Base-by-base conservation (phyloP, 2,888 invertebrate species). In the Mamestra brassicae region DNA sequence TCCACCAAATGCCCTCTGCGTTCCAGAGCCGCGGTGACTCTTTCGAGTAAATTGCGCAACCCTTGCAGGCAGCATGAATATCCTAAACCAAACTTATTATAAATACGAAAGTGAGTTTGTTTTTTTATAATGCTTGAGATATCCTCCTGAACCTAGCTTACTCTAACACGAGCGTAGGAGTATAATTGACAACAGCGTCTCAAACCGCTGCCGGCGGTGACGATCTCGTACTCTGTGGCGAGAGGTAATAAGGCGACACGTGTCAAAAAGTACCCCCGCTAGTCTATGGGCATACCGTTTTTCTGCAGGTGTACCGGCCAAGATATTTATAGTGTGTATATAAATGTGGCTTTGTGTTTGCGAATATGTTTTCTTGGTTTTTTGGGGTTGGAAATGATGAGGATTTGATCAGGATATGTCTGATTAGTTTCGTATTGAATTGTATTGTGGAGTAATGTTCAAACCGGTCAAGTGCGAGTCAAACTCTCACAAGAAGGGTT, bases 241-340 rank as follows among this genome's bases (percentile, higher is more conserved):
- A 7, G 45, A 70, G 81, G 88, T 89, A 89, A 90, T 90, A 90
- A 87, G 87, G 85, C 86, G 80, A 86, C 92, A 91, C 87, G 88
- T 92, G 90, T 87, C 87, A 88, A 88, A 89, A 89, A 92, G 91
- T 89, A 90, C 88, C 86, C 77, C 78, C 82, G 85, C 87, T 90
- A 81, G 74, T 80, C 81, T 75, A 68, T 71, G 65, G 69, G 50
- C 67, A 72, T 78, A 73, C 69, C 70, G 62, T 76, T 80, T 87
- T 71, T 69, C 64, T 55, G 52, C 68, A 78, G 71, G 68, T 81
- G 70, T 76, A 80, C 45, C 57, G 50, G 7, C 11, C 52, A 36
- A 55, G 62, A 66, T 79, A 81, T 82, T 65, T 66, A 67, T 63
- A 62, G 57, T 55, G 38, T 8, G 26, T 70, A 47, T 50, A 52